Evolutionary conservation across 2,797 vertebrate species (phyloP), one percentile per base, ranked within the genome.

Genomic region (Anabacerthia variegaticeps): DNA sequence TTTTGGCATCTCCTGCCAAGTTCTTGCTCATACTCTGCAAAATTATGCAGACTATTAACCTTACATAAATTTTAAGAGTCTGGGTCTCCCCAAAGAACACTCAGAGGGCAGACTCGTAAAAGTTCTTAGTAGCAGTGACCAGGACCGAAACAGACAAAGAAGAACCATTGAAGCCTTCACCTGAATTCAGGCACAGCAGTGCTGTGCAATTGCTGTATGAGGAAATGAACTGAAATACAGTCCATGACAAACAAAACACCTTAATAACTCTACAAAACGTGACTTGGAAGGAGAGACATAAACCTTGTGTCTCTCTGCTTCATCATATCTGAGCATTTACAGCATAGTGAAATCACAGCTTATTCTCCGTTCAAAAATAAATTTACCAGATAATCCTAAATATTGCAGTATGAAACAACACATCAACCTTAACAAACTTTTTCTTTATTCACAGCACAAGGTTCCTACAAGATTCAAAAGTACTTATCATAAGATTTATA

Each of bases 1-100:
- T 95, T 95, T 66, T 67, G 67, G 93, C 65, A 78, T 24, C 75
- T 89, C 49, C 48, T 89, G 88, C 84, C 76, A 80, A 93, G 41
- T 41, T 89, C 62, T 88, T 88, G 78, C 54, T 95, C 90, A 92
- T 56, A 51, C 51, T 67, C 43, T 51, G 81, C 75, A 95, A 91
- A 95, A 92, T 88, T 85, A 91, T 67, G 75, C 86, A 79, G 67
- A 90, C 66, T 80, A 67, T 95, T 94, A 95, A 95, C 83, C 93
- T 89, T 46, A 83, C 55, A 94, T 78, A 87, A 87, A 89, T 93
- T 92, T 62, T 85, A 78, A 76, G 87, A 87, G 58, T 56, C 73
- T 89, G 27, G 36, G 39, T 95, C 78, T 84, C 89, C 87, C 77
- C 69, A 71, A 86, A 89, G 75, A 81, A 85, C 72, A 32, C 9